Base-by-base conservation (phyloP, 2,888 invertebrate species). In the Ecliptopera silaceata region DNA sequence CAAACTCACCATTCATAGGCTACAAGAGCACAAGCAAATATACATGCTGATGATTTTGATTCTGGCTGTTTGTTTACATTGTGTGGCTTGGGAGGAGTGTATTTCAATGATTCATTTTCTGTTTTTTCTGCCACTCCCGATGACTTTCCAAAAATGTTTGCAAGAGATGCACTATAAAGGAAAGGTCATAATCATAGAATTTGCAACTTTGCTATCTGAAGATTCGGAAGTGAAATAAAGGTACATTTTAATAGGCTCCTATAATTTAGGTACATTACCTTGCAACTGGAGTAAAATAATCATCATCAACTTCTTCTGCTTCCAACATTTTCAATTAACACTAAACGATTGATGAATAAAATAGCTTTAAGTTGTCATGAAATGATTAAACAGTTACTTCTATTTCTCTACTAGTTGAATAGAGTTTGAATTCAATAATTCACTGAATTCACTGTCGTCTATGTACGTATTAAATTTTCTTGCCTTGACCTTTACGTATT, bases 261-360 rank as follows among this genome's bases (percentile, higher is more conserved):
- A n/a, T n/a, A n/a, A n/a, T 26, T 26, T 26, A 26, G 2, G 2
- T 26, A 26, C 22, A 26, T 3, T 73, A 89, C 90, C 83, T 82
- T 55, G 84, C 69, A 38, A 81, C 72, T 51, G 90, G 90, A 57
- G 90, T 89, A 69, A 91, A 90, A 56, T 82, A 88, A 69, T 90
- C 90, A 61, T 86, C 86, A 65, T 91, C 90, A 38, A 88, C 82
- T 64, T 89, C 88, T 55, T 86, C 88, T 18, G 82, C 71, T 73
- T 87, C 78, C 49, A 89, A 69, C 82, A 83, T 83, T 51, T 34
- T 47, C 18, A 34, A n/a, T n/a, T n/a, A 26, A 26, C 26, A 26
- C 26, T 4, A 20, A 20, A 3, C 4, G 20, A 20, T 20, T 20
- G 4, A 20, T n/a, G n/a, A n/a, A n/a, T n/a, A n/a, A n/a, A n/a